Evolutionary conservation across 1,140 invertebrate species (phyloP).

Genomic region (Dendrolimus punctatus): DNA sequence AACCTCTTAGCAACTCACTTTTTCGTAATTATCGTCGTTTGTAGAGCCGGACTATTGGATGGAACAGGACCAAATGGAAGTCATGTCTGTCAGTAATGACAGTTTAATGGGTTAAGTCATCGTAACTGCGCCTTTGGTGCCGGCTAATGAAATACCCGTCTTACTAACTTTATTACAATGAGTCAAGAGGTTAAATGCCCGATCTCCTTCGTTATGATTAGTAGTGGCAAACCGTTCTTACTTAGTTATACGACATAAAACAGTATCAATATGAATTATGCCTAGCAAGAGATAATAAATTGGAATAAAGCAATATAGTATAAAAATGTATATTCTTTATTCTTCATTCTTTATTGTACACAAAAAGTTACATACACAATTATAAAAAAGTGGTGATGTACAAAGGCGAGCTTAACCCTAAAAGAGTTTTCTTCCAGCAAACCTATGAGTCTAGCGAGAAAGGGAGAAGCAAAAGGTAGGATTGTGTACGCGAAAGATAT

Average conservation of each 20-base stretch:
- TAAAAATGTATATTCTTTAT: too few species aligned
- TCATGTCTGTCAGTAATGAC: constrained; percentile 14
- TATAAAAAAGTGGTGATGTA: too few species aligned
- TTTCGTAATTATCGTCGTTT: too few species aligned
- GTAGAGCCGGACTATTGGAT: not conserved
- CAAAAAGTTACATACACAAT: too few species aligned
- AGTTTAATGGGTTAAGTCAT: constrained; percentile 22
- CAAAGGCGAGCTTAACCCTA: too few species aligned
- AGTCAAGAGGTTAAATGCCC: constrained; percentile 26
- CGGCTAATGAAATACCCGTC: constrained; percentile 24
- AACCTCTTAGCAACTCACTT: too few species aligned
- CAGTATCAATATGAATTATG: not conserved
- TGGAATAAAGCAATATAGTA: not conserved
- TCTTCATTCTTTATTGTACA: too few species aligned
- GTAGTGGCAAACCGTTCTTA: constrained; percentile 10
- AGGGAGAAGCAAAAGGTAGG: too few species aligned
- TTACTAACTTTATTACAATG: constrained; percentile 27
- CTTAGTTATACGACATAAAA: constrained; percentile 1
- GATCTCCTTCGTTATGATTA: constrained; percentile 11
- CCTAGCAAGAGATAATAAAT: not conserved
- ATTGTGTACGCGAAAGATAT: too few species aligned
- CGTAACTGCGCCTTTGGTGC: constrained; percentile 9
- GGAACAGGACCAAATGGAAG: constrained; percentile 6
- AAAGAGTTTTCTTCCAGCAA: too few species aligned
- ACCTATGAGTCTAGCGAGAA: too few species aligned